A percentile compares a stretch with the other conserved stretches of the same genome.
Conservation (phyloP, 2,888 invertebrate species). For the Coelinius sp. region DNA sequence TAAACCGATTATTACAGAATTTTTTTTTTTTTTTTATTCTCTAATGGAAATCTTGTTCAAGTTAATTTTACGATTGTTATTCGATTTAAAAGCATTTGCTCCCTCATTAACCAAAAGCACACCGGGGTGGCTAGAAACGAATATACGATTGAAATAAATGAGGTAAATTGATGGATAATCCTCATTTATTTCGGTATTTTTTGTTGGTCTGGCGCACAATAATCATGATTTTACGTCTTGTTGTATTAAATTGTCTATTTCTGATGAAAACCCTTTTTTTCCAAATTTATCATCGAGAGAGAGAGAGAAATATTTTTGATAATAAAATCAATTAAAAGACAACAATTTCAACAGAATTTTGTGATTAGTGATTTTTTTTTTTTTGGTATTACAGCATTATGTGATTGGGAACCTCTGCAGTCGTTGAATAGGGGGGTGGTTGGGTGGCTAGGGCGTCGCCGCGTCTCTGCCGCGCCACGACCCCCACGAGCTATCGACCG, state of each 20-base stretch:
- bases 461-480: slow-evolving; percentile 65
- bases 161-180: slow-evolving; percentile 3
- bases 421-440: slow-evolving; percentile 57
- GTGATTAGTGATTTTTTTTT: not conserved
- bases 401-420: slow-evolving; percentile 66
- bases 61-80: slow-evolving; percentile 9
- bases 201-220: slow-evolving; percentile 24
- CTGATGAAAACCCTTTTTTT: not conserved
- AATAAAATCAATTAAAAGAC: too few species aligned
- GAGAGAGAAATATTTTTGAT: slow-evolving; percentile 22
- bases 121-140: slow-evolving; percentile 27
- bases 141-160: not conserved
- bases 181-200: slow-evolving; percentile 18
- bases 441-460: slow-evolving; percentile 69
- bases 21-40: slow-evolving; percentile 18
- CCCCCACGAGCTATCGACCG: slow-evolving; percentile 70
- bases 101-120: slow-evolving; percentile 30
- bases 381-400: slow-evolving; percentile 28
- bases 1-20: too few species aligned
- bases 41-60: not conserved
- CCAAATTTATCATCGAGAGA: not conserved
- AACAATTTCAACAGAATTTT: too few species aligned
- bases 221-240: not conserved
- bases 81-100: slow-evolving; percentile 24
- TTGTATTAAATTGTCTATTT: not conserved